Evolutionary conservation across 2,113 vertebrate species (phyloP), one percentile per base, ranked within the genome.

Genomic region (Mohoua ochrocephala): DNA sequence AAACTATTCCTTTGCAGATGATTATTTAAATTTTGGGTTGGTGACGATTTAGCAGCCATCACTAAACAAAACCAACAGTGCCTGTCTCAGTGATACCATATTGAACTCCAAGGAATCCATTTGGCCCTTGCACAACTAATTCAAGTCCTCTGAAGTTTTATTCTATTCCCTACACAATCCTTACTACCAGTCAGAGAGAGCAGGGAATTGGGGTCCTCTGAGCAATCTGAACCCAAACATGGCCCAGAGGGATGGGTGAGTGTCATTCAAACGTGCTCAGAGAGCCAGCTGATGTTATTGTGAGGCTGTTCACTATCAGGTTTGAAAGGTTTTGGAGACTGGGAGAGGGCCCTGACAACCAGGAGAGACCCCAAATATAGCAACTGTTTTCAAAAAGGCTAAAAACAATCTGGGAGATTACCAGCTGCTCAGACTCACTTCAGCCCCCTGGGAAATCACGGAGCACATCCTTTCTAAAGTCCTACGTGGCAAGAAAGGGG

Each of bases 381-480:
- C 39, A 64, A 61, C 27, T 7, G 0, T 65, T 90, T 68, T 52
- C 28, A 68, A 76, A 73, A 52, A 83, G 22, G 22, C 18, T 86
- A 59, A 84, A 80, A 84, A 33, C 21, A 84, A 63, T 68, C 73
- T 13, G 2, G 19, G 84, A 88, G 86, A 78, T 86, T 84, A 95
- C 56, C 63, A 91, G 76, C 83, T 91, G 76, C 76, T 92, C 64
- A 92, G 80, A 76, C 10, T 75, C 15, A 8, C 31, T 54, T 39
- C 86, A 81, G 76, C 6, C 94, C 47, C 56, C 18, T 10, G 83
- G 88, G 94, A 97, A 96, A 95, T 97, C 71, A 96, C 1, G 28
- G 63, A 88, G 20, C 31, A 93, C 89, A 90, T 88, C 75, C 71
- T 35, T 63, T 60, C 77, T 54, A 4, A 84, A 94, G 80, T 52